Conservation (phyloP, 2,888 invertebrate species). For the Cordilura impudica region DNA sequence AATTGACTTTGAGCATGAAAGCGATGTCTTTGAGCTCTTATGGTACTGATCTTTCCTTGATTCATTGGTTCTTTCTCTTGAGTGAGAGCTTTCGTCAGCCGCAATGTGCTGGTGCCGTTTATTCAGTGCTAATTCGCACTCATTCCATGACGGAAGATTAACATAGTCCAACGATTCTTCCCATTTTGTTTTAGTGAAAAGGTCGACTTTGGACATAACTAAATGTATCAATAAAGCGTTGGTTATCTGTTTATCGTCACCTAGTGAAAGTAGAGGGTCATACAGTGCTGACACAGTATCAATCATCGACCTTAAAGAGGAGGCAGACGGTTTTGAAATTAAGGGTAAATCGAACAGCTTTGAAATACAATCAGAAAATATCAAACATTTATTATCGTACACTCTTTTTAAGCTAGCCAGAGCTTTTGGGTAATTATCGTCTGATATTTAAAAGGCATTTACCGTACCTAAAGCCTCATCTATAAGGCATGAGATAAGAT, state of each 20-base stretch:
- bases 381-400: slow-evolving; percentile 53
- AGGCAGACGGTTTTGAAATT: slow-evolving; percentile 51
- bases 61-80: too few relatives aligned
- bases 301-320: slow-evolving; percentile 52
- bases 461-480: slow-evolving; percentile 31
- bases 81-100: slow-evolving; percentile 33
- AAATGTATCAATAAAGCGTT: slow-evolving; percentile 61
- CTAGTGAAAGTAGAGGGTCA: slow-evolving; percentile 54
- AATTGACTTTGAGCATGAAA: too few relatives aligned
- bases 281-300: slow-evolving; percentile 55
- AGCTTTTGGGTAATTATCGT: slow-evolving; percentile 26
- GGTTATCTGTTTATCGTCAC: slow-evolving; percentile 56
- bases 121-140: slow-evolving; percentile 42
- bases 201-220: too few relatives aligned
- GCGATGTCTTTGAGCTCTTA: too few relatives aligned
- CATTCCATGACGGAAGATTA: slow-evolving; percentile 42
- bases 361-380: slow-evolving; percentile 54
- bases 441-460: slow-evolving; percentile 21
- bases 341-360: slow-evolving; percentile 56
- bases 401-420: background rate
- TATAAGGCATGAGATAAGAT: slow-evolving; percentile 11
- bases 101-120: slow-evolving; percentile 33
- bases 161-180: too few relatives aligned
- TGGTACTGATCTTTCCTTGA: too few relatives aligned
- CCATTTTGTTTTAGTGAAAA: too few relatives aligned